Evolutionary conservation across 2,888 invertebrate species (phyloP).

Genomic region (Leptarthrus brevirostris): DNA sequence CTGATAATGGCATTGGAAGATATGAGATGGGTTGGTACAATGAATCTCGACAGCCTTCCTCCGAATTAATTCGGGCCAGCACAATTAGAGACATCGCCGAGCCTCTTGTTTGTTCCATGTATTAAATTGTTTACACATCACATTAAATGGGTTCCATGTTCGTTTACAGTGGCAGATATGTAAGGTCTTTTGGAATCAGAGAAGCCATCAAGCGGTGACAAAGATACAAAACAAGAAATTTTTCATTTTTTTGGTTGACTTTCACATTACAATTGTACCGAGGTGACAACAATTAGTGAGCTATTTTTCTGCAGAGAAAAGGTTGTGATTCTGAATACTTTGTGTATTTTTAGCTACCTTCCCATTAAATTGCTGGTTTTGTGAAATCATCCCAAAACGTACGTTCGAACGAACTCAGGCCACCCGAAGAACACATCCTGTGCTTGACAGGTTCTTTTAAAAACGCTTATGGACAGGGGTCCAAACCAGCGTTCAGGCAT

Average conservation of each 20-base stretch:
- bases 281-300: neutral
- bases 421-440: neutral
- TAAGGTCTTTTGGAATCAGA: neutral
- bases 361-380: neutral
- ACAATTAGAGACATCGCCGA: constrained; percentile 13
- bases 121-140: constrained; percentile 45
- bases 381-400: neutral
- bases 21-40: too few species aligned
- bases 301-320: neutral
- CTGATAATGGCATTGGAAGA: too few species aligned
- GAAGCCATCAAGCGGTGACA: neutral
- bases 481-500: neutral
- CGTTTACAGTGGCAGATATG: constrained; percentile 10
- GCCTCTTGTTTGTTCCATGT: constrained; percentile 27
- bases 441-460: neutral
- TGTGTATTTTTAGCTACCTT: neutral
- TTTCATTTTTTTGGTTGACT: neutral
- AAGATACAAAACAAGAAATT: neutral
- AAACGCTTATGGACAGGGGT: neutral
- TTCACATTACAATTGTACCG: neutral
- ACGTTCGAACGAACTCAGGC: neutral
- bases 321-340: neutral
- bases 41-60: neutral
- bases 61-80: constrained; percentile 33
- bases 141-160: constrained; percentile 26